Evolutionary conservation across 2,113 vertebrate genomes (phyloP).

Genomic region (Rhea pennata): DNA sequence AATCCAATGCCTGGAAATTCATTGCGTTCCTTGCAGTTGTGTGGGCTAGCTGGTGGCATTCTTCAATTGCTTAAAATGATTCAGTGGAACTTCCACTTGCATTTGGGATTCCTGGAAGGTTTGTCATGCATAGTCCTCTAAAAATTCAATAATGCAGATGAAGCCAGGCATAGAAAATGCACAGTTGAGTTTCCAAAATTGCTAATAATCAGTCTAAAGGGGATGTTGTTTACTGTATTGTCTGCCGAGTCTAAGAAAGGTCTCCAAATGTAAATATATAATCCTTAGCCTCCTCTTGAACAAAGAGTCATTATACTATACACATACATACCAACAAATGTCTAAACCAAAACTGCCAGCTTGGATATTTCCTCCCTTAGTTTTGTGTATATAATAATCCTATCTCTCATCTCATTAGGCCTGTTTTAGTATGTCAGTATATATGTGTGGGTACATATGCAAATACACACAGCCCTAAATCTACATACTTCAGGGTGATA

Average conservation of each 20-base stretch:
- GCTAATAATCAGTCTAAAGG: background rate
- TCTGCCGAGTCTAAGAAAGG: background rate
- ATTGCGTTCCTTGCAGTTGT: conserved; percentile 4
- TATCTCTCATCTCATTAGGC: background rate
- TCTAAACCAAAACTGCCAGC: background rate
- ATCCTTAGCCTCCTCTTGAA: background rate
- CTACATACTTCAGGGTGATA: background rate
- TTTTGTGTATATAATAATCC: background rate
- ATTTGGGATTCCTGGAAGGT: conserved; percentile 54
- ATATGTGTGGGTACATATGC: background rate
- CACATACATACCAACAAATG: background rate
- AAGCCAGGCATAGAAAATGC: conserved; percentile 1
- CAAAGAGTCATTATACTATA: background rate
- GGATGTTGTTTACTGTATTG: background rate
- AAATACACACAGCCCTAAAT: background rate
- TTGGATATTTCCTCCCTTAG: background rate
- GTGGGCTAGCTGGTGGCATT: conserved; percentile 13
- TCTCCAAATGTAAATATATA: background rate
- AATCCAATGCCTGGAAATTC: conserved; percentile 54
- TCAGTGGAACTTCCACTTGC: conserved; percentile 34
- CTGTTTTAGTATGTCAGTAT: background rate
- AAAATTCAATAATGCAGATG: background rate
- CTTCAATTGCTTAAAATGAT: conserved; percentile 21
- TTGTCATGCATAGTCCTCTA: conserved; percentile 41
- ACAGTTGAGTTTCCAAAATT: background rate